Evolutionary conservation across 2,113 vertebrate genomes (phyloP).

Genomic region (Oncorhynchus keta): DNA sequence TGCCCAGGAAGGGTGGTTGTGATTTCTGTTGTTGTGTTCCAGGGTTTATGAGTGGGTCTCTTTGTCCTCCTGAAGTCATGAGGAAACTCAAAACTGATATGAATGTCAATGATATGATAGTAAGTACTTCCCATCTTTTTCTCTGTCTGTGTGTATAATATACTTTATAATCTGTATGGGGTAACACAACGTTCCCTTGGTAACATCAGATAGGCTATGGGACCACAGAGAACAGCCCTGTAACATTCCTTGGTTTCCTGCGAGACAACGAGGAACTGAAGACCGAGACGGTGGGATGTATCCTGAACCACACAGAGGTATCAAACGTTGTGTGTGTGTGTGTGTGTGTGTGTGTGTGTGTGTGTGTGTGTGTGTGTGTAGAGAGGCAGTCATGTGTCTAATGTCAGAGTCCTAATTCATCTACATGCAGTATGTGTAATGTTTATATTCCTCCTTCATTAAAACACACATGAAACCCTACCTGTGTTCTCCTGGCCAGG

Average conservation of each 20-base stretch:
- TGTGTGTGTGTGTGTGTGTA: not conserved
- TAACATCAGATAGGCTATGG: conserved; percentile 78
- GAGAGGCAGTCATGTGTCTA: no score
- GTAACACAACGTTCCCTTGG: not conserved
- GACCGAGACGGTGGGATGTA: conserved; percentile 71
- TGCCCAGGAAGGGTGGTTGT: no score
- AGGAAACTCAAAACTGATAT: conserved; percentile 72
- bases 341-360: not conserved
- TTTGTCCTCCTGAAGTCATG: conserved; percentile 81
- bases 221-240: conserved; percentile 88
- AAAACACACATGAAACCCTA: not conserved
- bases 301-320: conserved; percentile 84
- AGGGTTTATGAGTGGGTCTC: conserved; percentile 84
- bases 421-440: no score
- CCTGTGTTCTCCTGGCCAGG: conserved; percentile 60
- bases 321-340: conserved; percentile 9
- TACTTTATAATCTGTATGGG: not conserved
- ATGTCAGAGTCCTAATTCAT: no score
- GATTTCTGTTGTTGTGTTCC: conserved; percentile 32
- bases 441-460: not conserved
- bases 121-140: conserved; percentile 60
- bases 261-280: conserved; percentile 66
- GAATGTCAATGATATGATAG: conserved; percentile 76
- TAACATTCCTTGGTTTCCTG: conserved; percentile 78
- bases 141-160: not conserved